Conservation (phyloP, 2,113 vertebrate species). For the Rhea pennata region DNA sequence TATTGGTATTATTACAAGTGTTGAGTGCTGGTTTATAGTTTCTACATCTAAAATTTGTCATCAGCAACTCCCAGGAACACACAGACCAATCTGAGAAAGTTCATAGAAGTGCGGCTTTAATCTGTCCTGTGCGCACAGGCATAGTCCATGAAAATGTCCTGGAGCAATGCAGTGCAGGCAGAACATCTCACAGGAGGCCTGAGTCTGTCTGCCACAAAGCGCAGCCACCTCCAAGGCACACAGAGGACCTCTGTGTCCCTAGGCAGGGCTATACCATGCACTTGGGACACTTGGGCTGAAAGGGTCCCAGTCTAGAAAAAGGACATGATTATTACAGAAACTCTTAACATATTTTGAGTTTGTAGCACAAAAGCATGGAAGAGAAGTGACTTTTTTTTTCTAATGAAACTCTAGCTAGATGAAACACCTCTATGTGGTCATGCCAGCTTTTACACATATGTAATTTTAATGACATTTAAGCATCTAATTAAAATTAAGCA, state of each 20-base stretch:
- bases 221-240: background rate
- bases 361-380: background rate
- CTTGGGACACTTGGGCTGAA: background rate
- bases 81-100: background rate
- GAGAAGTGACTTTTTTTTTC: background rate
- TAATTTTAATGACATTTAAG: background rate
- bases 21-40: background rate
- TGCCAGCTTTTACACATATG: background rate
- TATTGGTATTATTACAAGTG: background rate
- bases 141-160: accelerated
- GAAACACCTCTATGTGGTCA: background rate
- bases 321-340: background rate
- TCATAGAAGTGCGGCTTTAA: background rate
- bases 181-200: accelerated
- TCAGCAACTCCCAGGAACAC: background rate
- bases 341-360: background rate
- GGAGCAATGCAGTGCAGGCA: background rate
- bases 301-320: background rate
- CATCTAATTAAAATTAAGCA: background rate
- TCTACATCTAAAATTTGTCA: background rate
- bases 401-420: background rate
- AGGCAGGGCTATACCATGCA: background rate
- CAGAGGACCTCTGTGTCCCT: background rate
- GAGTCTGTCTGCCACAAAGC: background rate
- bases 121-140: accelerated